Conservation (phyloP, 2,888 invertebrate species). For the Bellardia pandia region DNA sequence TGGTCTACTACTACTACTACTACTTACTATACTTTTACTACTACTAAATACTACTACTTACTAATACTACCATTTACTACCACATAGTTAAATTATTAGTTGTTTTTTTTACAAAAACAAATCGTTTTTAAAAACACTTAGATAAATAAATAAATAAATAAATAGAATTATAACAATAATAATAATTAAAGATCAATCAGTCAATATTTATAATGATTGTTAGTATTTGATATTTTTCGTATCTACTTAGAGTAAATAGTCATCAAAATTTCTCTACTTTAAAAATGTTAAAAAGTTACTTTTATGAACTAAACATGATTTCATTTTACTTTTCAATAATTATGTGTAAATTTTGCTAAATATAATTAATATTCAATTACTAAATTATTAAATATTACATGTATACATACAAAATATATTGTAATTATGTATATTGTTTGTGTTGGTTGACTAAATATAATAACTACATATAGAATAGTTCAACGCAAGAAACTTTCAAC, state of each 20-base stretch:
- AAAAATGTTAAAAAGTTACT: neutral
- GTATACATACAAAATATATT: constrained; percentile 33
- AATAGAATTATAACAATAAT: neutral
- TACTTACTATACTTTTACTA: constrained; percentile 50
- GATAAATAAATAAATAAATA: neutral
- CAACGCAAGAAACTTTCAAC: constrained; percentile 21
- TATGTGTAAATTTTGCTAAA: constrained; percentile 48
- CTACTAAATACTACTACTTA: constrained; percentile 56
- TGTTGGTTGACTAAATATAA: constrained; percentile 26
- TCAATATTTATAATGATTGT: constrained; percentile 3
- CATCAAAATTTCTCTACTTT: constrained; percentile 1
- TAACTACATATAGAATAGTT: constrained; percentile 34
- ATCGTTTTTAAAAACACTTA: neutral
- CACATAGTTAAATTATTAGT: constrained; percentile 3
- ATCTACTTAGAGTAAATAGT: constrained; percentile 3
- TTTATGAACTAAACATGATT: neutral
- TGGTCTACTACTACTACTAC: constrained; percentile 50
- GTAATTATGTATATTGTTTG: neutral
- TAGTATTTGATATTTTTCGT: constrained; percentile 16
- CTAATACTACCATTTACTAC: constrained; percentile 46
- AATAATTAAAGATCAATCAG: constrained; percentile 12
- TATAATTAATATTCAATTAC: constrained; percentile 24
- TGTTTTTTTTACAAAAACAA: neutral
- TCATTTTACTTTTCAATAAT: constrained; percentile 27
- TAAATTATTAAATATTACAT: constrained; percentile 19